These are phyloP conservation scores for Macropus fuliginosus DNA, from an alignment of 2,797 vertebrate genomes.

Conservation along the genomic window DNA sequence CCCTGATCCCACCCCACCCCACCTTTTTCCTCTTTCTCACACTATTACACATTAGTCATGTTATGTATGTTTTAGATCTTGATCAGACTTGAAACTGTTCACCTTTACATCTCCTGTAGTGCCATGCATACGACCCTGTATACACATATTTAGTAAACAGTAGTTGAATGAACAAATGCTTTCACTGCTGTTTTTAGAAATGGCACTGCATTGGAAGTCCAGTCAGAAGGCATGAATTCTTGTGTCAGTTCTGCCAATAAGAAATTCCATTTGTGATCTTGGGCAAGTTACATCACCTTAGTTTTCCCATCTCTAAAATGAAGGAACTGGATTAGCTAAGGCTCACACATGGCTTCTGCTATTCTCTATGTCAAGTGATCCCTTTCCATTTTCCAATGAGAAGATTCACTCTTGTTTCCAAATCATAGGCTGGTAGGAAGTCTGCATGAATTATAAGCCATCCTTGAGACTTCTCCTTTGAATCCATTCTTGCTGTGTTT, in stretches of 20 bases:
- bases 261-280: background rate
- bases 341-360: background rate
- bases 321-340: background rate
- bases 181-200: background rate
- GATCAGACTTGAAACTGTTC: background rate
- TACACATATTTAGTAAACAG: background rate
- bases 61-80: background rate
- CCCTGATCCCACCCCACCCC: background rate
- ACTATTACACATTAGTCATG: background rate
- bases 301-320: slow-evolving; percentile 11
- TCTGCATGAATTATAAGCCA: background rate
- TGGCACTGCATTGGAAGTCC: background rate
- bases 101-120: background rate
- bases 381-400: background rate
- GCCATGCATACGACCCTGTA: background rate
- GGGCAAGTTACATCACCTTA: background rate
- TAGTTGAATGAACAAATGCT: background rate
- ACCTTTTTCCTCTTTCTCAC: background rate
- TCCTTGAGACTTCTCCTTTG: background rate
- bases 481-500: background rate
- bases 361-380: background rate
- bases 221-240: background rate
- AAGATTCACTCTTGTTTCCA: background rate
- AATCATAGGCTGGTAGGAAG: background rate
- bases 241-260: background rate